Evolutionary conservation across 2,113 vertebrate species (phyloP).

Genomic region (Asarcornis scutulata): DNA sequence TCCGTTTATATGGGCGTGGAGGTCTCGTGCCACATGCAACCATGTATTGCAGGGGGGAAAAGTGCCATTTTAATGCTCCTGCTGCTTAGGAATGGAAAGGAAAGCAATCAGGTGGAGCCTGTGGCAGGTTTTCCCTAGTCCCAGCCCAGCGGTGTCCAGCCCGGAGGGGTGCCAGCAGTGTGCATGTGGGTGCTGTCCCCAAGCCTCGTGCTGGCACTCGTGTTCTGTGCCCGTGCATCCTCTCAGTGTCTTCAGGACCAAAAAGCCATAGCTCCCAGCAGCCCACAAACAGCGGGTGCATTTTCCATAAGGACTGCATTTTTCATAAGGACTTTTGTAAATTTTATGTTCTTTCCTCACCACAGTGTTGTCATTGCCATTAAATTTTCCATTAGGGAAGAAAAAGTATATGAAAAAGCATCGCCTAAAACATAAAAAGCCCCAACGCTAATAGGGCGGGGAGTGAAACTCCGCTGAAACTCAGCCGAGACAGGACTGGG

Average conservation of each 20-base stretch:
- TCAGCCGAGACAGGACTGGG: neutral
- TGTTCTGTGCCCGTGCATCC: fast-evolving
- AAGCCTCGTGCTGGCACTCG: neutral
- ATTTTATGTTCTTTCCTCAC: neutral
- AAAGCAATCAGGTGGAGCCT: neutral
- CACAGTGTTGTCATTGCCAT: fast-evolving
- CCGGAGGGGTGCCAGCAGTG: fast-evolving
- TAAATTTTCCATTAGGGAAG: neutral
- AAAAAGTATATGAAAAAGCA: neutral
- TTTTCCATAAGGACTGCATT: neutral
- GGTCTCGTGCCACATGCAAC: neutral
- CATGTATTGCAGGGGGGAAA: neutral
- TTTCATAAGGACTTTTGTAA: neutral
- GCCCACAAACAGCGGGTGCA: neutral
- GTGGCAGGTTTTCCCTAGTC: neutral
- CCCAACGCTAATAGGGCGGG: neutral
- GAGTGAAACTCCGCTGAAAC: conserved; percentile 20
- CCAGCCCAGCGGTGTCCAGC: neutral
- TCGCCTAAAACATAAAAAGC: neutral
- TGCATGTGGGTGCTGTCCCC: neutral
- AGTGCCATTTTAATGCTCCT: neutral
- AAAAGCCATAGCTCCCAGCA: neutral
- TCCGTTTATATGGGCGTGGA: neutral
- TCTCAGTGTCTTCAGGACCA: neutral
- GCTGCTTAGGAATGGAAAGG: neutral